Base-by-base conservation (phyloP, 2,888 invertebrate genomes). In the Empis stercorea region DNA sequence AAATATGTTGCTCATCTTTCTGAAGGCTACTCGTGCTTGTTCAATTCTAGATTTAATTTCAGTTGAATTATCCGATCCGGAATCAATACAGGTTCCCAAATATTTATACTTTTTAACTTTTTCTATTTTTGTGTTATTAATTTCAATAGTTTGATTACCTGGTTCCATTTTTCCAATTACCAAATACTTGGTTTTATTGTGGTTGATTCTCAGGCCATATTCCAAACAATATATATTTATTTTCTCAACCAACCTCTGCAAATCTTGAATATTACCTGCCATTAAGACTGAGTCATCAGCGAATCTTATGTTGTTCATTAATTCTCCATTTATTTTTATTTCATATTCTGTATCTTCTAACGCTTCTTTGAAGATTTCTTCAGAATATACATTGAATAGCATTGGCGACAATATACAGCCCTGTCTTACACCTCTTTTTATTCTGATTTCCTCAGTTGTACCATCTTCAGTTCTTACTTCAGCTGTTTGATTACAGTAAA, bases 351-450 rank as follows among this genome's bases (percentile, higher is more conserved):
- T 9, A 16, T 37, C 16, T 10, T 37, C 11, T 9, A 16, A 10
- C 16, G 16, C 13, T 15, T 15, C 37, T n/a, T 42, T 27, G 14
- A 46, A 42, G 2, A 42, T 23, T 37, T 39, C 13, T 14, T 46
- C 36, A 10, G 46, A 46, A 16, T 45, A 45, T 27, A 46, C 23
- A 32, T 42, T 42, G 23, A 46, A 46, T 7, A 46, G 41, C 10
- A 30, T 5, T 13, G 16, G 46, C 13, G 37, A 46, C 30, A 46
- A 42, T 36, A 36, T 39, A 36, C 13, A 30, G 14, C 42, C 42
- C 13, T 32, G 32, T 32, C 32, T 10, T 10, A 32, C 13, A 13
- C 32, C 32, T 32, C 32, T 10, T 32, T 34, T n/a, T 23, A 42
- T 46, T 16, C 15, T n/a, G 16, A 27, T 37, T 10, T 42, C 20